Percentiles rank a stretch among this genome's conserved stretches.
Evolutionary conservation across 2,888 invertebrate genomes (phyloP).

Genomic region (Agrotis exclamationis): DNA sequence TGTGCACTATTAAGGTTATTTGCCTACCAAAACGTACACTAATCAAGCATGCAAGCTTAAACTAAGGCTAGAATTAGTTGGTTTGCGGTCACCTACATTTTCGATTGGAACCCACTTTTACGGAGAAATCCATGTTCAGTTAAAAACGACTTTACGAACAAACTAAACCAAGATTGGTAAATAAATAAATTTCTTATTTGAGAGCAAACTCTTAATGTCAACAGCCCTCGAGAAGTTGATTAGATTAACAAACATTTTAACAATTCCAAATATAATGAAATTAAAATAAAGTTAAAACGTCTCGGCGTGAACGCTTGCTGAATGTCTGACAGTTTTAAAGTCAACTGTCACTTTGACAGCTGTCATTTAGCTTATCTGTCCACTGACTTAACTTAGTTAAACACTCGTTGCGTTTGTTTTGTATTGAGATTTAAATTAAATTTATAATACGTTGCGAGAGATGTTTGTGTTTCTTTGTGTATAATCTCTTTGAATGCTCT

Average conservation of each 20-base stretch:
- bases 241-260: slow-evolving; percentile 34
- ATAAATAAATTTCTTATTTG: not conserved
- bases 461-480: slow-evolving; percentile 38
- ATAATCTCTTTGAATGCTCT: not conserved
- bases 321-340: slow-evolving; percentile 19
- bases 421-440: slow-evolving; percentile 42
- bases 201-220: slow-evolving; percentile 15
- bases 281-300: slow-evolving; percentile 25
- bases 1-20: not conserved
- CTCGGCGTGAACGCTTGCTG: slow-evolving; percentile 13
- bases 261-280: slow-evolving; percentile 17
- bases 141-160: not conserved
- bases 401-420: slow-evolving; percentile 25
- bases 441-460: not conserved
- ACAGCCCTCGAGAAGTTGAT: slow-evolving; percentile 19
- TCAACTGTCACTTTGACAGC: slow-evolving; percentile 31
- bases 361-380: slow-evolving; percentile 19
- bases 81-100: slow-evolving; percentile 3
- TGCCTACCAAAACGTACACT: not conserved
- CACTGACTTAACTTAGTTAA: slow-evolving; percentile 23
- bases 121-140: not conserved
- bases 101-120: not conserved
- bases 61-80: not conserved
- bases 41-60: not conserved
- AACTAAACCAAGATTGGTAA: not conserved